Percentiles rank a stretch among this genome's conserved stretches.
These are phyloP conservation scores for Ursus arctos DNA, from an alignment of 2,113 vertebrate species.

Conservation along the genomic window DNA sequence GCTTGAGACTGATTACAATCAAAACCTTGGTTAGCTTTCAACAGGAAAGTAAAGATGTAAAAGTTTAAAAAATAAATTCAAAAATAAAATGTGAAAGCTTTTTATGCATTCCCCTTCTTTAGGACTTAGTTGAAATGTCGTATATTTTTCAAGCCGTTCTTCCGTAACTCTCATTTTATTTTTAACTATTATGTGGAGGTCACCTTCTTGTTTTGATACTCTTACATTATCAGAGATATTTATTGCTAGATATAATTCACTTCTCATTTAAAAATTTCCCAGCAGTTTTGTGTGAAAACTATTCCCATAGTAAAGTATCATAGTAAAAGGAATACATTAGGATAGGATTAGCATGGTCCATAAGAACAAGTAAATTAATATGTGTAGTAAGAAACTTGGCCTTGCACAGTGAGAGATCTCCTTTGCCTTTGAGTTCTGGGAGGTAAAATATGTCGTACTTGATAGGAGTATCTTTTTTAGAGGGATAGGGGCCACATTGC, in stretches of 20 bases:
- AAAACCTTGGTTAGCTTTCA: background rate
- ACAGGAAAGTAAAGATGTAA: constrained; percentile 2
- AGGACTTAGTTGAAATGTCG: background rate
- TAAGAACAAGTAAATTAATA: constrained; percentile 23
- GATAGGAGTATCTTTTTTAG: background rate
- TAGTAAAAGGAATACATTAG: background rate
- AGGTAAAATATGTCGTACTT: background rate
- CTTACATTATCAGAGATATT: background rate
- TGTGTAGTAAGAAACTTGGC: background rate
- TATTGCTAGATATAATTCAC: background rate
- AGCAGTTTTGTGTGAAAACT: constrained; percentile 41
- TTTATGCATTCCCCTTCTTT: background rate
- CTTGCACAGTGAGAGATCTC: background rate
- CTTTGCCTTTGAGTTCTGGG: constrained; percentile 1
- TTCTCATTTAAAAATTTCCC: constrained; percentile 20
- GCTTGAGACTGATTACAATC: background rate
- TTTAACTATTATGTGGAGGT: constrained; percentile 20
- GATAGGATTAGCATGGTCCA: background rate
- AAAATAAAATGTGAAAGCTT: constrained; percentile 43
- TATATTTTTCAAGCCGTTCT: constrained; percentile 14
- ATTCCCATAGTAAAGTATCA: background rate
- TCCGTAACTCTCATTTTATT: background rate
- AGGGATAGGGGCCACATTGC: background rate
- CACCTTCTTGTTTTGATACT: background rate
- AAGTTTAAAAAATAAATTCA: background rate